These are phyloP conservation scores for Hemiprocne comata DNA, from an alignment of 2,113 vertebrate genomes.

Conservation along the genomic window DNA sequence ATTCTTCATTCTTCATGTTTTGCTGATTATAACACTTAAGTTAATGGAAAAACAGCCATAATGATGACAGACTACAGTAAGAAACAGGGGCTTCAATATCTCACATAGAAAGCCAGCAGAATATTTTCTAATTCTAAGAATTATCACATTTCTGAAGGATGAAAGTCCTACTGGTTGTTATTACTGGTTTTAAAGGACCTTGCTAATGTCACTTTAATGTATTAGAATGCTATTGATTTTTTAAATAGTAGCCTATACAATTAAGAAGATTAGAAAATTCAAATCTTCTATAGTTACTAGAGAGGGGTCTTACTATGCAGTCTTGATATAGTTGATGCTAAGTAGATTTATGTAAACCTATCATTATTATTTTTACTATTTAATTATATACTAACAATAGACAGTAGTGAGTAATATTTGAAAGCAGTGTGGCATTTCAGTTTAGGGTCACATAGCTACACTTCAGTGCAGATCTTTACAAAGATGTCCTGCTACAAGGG, in stretches of 20 bases:
- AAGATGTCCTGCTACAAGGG: not conserved
- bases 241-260: slow-evolving; percentile 52
- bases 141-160: not conserved
- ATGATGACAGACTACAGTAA: not conserved
- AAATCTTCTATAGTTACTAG: slow-evolving; percentile 26
- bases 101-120: not conserved
- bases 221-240: slow-evolving; percentile 4
- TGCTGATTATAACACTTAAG: not conserved
- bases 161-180: not conserved
- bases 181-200: not conserved
- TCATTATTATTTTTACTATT: slow-evolving; percentile 10
- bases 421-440: not conserved
- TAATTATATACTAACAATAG: not conserved
- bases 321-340: slow-evolving; percentile 36
- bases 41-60: not conserved
- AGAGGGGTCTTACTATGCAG: not conserved
- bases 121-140: not conserved
- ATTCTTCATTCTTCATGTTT: not conserved
- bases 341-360: slow-evolving; percentile 49
- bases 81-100: not conserved
- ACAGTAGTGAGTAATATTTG: not conserved
- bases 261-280: slow-evolving; percentile 51
- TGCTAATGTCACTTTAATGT: not conserved
- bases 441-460: not conserved
- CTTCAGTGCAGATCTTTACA: not conserved